Evolutionary conservation across 2,113 vertebrate genomes (phyloP).

Genomic region (Antechinus flavipes): DNA sequence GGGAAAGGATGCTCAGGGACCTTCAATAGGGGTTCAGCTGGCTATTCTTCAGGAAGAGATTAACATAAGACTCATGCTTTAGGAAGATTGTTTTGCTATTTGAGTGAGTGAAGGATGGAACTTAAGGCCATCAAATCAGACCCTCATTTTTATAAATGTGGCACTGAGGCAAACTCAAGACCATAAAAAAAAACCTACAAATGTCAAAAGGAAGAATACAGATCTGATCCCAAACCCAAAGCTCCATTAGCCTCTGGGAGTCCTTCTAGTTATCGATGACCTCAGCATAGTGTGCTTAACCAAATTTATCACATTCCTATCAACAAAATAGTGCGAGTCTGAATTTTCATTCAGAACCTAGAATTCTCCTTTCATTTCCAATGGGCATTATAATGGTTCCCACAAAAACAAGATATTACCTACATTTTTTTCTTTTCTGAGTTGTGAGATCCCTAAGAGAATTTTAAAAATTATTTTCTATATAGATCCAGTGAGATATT

Average conservation of each 20-base stretch:
- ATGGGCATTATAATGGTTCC: not conserved
- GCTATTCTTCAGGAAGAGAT: not conserved
- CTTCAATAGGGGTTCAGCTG: not conserved
- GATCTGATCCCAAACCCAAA: not conserved
- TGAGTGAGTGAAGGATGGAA: not conserved
- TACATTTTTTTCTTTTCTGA: slow-evolving; percentile 33
- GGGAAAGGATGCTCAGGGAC: too few species aligned
- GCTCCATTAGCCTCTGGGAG: not conserved
- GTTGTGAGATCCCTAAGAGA: slow-evolving; percentile 6
- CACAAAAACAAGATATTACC: not conserved
- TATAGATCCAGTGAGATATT: not conserved
- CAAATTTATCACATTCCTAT: not conserved
- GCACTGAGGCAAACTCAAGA: not conserved
- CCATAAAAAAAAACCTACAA: not conserved
- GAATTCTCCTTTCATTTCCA: not conserved
- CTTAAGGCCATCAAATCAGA: not conserved
- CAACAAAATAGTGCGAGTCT: not conserved
- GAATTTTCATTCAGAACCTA: not conserved
- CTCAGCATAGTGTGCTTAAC: not conserved
- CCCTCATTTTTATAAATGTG: not conserved
- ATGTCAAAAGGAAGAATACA: not conserved
- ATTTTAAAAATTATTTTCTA: slow-evolving; percentile 34
- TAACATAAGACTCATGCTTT: not conserved
- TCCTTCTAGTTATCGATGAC: not conserved
- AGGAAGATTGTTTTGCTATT: not conserved